Conservation (phyloP, 2,113 vertebrate species). For the Nettapus auritus region DNA sequence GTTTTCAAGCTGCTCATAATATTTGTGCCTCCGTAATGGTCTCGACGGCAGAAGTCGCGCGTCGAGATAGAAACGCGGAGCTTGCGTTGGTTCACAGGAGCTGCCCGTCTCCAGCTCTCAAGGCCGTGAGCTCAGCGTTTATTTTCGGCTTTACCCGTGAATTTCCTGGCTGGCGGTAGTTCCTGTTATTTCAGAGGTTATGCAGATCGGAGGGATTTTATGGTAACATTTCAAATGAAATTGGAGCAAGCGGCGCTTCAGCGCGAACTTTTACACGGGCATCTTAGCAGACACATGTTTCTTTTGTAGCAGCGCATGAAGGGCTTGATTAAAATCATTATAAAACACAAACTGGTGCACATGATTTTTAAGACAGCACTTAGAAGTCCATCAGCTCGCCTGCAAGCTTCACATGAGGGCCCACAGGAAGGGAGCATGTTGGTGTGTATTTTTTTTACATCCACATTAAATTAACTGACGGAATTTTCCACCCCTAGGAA, state of each 20-base stretch:
- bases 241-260: not conserved
- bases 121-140: not conserved
- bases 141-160: not conserved
- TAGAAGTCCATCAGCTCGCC: not conserved
- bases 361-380: not conserved
- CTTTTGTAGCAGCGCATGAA: not conserved
- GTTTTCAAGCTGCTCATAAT: fast-evolving
- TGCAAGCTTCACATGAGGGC: not conserved
- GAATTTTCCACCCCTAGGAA: conserved; percentile 78
- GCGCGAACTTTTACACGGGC: not conserved
- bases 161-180: not conserved
- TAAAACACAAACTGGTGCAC: not conserved
- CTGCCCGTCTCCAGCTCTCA: not conserved
- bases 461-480: conserved; percentile 73
- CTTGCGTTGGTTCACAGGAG: not conserved
- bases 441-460: conserved; percentile 47
- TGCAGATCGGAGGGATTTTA: not conserved
- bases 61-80: not conserved
- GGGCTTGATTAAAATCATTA: too few relatives aligned
- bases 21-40: fast-evolving
- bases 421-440: conserved; percentile 56
- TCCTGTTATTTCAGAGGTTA: not conserved
- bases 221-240: fast-evolving
- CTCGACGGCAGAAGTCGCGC: fast-evolving
- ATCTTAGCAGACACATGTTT: fast-evolving